Conservation (phyloP, 2,888 invertebrate genomes). For the Andrena trimmerana region DNA sequence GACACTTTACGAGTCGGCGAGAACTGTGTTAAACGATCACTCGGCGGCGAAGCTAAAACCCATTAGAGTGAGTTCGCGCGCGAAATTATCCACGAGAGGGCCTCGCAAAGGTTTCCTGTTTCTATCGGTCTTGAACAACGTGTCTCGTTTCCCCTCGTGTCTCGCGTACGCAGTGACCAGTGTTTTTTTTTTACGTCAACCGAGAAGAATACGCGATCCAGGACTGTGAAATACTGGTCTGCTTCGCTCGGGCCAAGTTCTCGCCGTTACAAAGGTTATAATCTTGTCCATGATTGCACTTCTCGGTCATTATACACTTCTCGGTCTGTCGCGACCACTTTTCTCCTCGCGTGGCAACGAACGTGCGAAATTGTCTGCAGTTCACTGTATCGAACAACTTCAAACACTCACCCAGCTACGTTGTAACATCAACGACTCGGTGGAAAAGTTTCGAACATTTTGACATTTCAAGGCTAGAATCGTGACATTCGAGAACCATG, state of each 20-base stretch:
- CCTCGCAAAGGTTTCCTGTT: not conserved
- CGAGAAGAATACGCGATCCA: not conserved
- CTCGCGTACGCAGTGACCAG: not conserved
- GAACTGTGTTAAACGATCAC: not conserved
- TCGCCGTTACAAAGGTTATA: not conserved
- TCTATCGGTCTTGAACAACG: not conserved
- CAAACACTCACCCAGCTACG: not conserved
- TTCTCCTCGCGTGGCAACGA: not conserved
- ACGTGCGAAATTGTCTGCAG: not conserved
- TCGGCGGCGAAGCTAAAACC: not conserved
- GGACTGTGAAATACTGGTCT: not conserved
- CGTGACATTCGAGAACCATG: no score
- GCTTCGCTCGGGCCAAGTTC: not conserved
- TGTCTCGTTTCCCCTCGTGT: not conserved
- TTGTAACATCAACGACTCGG: not conserved
- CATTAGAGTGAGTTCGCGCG: not conserved
- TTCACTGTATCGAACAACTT: not conserved
- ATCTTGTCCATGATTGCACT: not conserved
- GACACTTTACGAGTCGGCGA: not conserved
- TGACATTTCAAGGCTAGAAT: no score
- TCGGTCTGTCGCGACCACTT: not conserved
- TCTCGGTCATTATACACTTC: not conserved
- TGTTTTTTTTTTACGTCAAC: not conserved
- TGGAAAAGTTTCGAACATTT: not conserved
- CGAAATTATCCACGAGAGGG: conserved; percentile 14